Conservation (phyloP, 2,113 vertebrate species). For the Zootoca vivipara region DNA sequence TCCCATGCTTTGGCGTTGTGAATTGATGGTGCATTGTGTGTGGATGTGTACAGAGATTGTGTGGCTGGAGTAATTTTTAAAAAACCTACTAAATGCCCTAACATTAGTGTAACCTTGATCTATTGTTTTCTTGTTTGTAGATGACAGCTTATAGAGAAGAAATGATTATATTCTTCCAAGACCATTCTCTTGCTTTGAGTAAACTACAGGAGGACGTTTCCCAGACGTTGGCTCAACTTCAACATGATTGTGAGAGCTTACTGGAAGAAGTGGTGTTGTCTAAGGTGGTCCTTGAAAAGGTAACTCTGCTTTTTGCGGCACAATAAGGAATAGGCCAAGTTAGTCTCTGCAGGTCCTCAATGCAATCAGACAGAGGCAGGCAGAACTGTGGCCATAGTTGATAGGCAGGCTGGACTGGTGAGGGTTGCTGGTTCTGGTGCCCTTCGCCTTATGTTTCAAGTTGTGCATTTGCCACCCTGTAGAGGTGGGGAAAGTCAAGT, state of each 20-base stretch:
- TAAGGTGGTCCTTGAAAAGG: slow-evolving; percentile 75
- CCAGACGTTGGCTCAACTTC: slow-evolving; percentile 74
- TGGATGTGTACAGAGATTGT: background rate
- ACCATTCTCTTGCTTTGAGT: slow-evolving; percentile 71
- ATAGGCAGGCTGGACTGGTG: background rate
- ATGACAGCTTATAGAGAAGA: slow-evolving; percentile 85
- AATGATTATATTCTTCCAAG: slow-evolving; percentile 73
- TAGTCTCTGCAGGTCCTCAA: background rate
- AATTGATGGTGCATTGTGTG: background rate
- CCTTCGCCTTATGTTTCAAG: background rate
- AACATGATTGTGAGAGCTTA: slow-evolving; percentile 74
- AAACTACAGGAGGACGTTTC: slow-evolving; percentile 71
- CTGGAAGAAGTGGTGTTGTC: slow-evolving; percentile 72
- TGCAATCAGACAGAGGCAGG: background rate
- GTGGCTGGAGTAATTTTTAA: background rate
- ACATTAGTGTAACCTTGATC: slow-evolving; percentile 27
- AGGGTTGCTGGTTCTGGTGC: background rate
- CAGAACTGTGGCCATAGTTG: background rate
- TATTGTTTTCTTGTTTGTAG: slow-evolving; percentile 68
- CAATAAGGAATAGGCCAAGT: background rate
- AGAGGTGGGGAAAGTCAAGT: background rate
- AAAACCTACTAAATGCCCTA: background rate
- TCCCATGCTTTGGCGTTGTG: background rate
- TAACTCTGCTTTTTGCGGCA: slow-evolving; percentile 47
- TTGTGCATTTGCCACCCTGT: background rate